phyloP scores from a whole-genome alignment of 2,113 vertebrate genomes.

The Apteryx owenii region DNA sequence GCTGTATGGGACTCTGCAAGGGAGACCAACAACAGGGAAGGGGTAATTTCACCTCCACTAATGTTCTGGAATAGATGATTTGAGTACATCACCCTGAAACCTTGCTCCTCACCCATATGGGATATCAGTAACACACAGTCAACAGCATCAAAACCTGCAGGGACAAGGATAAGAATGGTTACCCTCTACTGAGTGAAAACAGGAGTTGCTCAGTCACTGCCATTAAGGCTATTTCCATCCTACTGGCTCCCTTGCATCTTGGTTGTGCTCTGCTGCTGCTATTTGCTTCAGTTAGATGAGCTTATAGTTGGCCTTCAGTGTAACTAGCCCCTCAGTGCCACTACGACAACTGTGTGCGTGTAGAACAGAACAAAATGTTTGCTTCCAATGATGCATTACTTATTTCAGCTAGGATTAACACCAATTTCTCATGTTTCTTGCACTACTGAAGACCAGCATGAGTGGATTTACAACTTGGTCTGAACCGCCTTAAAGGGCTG shows the following conservation, averaged over 20 bases:
- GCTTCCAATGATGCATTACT: background rate
- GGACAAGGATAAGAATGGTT: background rate
- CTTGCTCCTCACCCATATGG: background rate
- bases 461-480: background rate
- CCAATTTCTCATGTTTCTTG: rapidly evolving
- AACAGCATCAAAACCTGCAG: background rate
- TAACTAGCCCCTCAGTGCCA: background rate
- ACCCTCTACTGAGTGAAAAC: background rate
- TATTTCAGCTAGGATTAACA: background rate
- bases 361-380: background rate
- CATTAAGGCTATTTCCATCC: background rate
- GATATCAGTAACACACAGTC: background rate
- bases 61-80: background rate
- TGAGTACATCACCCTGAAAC: background rate
- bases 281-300: background rate
- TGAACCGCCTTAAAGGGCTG: background rate
- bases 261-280: background rate
- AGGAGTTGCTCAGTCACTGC: background rate
- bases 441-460: rapidly evolving
- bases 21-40: background rate
- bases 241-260: background rate
- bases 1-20: background rate
- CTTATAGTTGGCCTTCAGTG: background rate
- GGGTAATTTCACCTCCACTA: background rate
- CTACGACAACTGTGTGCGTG: background rate